Evolutionary conservation across 2,888 invertebrate species (phyloP), one percentile per base, ranked within the genome.

Genomic region (Agrotis ipsilon): DNA sequence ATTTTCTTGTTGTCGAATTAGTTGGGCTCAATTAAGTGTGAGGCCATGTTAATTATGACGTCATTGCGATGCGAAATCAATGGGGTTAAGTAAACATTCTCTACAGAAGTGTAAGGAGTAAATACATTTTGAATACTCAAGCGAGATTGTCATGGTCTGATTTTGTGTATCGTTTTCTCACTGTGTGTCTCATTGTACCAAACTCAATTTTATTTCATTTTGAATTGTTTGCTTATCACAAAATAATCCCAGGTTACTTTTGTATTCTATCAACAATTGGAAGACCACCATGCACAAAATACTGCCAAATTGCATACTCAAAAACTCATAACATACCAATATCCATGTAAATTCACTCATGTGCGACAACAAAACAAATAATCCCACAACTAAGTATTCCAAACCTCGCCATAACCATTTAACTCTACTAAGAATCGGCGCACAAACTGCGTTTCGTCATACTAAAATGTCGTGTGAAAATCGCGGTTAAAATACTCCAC

Each of bases 381-480:
- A 60, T 46, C 27, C 24, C 57, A 66, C 66, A 75, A 62, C 69
- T 74, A 83, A 80, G 75, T 84, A 85, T 87, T 86, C 83, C 32
- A 71, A 65, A 79, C 64, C 45, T 52, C n/a, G 62, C 65, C 65
- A 75, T 68, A 84, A 80, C 63, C 72, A 84, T 81, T 68, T 76
- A 68, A 58, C 21, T 39, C 48, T 87, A 83, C 86, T 77, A 70
- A 79, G 87, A 88, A 88, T 49, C 75, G 32, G 70, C 75, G 75
- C 75, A 60, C 83, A 77, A 75, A 64, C 76, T 54, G 64, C 81
- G 78, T 88, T 87, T 86, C 87, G 78, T 87, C 88, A 87, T 87
- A 87, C 80, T 84, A 86, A 88, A 85, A 86, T 83, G 82, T 83
- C 87, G 88, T 90, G 89, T 87, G 89, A 90, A 87, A 84, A 86